A percentile compares a stretch with the other conserved stretches of the same genome.
Evolutionary conservation across 1,140 invertebrate species (phyloP).

Genomic region (Eurosta solidaginis): DNA sequence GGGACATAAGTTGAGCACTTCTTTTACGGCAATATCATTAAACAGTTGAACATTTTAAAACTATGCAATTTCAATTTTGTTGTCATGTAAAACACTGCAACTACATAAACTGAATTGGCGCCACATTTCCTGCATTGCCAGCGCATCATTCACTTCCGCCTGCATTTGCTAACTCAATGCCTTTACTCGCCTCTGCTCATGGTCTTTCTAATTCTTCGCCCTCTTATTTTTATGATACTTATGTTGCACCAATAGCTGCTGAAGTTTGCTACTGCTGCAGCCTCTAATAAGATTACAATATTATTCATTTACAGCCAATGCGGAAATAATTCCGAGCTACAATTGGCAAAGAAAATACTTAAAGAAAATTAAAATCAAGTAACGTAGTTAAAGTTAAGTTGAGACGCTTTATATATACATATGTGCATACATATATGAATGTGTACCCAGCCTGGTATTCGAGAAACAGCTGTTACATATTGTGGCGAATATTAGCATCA

Average conservation of each 20-base stretch:
- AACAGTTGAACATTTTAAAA: not conserved
- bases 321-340: not conserved
- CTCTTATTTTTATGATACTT: not conserved
- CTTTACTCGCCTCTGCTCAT: too few relatives aligned
- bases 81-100: not conserved
- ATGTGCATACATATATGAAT: too few relatives aligned
- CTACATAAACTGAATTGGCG: not conserved
- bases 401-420: too few relatives aligned
- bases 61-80: not conserved
- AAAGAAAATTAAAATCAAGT: not conserved
- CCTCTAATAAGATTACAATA: conserved; percentile 16
- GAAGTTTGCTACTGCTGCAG: not conserved
- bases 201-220: too few relatives aligned
- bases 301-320: not conserved
- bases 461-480: too few relatives aligned
- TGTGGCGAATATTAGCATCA: too few relatives aligned
- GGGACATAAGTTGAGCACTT: too few relatives aligned
- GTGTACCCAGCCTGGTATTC: too few relatives aligned
- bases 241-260: not conserved
- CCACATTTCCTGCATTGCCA: not conserved
- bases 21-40: too few relatives aligned
- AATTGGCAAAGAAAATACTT: conserved; percentile 1
- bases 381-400: too few relatives aligned
- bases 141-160: not conserved
- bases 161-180: too few relatives aligned